Base-by-base conservation (phyloP, 64 coral and sea anemone species). In the Exaiptasia diaphana region DNA sequence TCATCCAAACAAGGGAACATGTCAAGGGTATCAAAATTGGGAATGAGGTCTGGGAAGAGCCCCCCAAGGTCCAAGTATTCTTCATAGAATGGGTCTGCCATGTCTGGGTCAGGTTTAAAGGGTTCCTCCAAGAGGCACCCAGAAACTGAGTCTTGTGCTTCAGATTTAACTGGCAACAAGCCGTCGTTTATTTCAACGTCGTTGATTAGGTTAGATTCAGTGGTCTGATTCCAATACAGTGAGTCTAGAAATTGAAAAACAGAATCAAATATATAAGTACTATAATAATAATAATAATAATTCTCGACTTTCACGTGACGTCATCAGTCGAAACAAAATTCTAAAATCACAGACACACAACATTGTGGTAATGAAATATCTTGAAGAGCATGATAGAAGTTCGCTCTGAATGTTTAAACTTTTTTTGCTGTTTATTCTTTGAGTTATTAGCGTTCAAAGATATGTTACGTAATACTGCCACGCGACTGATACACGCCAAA, bases 71-170 rank as follows among this genome's bases (percentile, higher is more conserved):
- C 91, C 33, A 80, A 9, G 48, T 64, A 94, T 79, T 94, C 71
- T 63, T 94, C 91, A 60, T 52, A 89, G 67, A 94, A 89, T 41
- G 85, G 64, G 50, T 89, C 80, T 11, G 50, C 91, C 74, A 94
- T 89, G 56, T 64, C 61, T 20, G 37, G 41, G 3, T 77, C 35
- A 38, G 79, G 41, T 38, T 83, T n/a, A n/a, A n/a, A 41, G 7
- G 41, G n/a, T 9, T 79, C 45, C 3, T 38, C 53, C 1, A 73
- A 18, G 17, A 25, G 33, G 36, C 54, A 46, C 60, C 48, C 15
- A 68, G 33, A 18, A 43, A 53, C 37, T 13, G 33, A 24, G 28
- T 41, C 4, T 60, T 85, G 50, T 15, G 39, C 50, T 88, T 72
- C 46, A 79, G 30, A 10, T 70, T 72, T 41, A 70, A 79, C 27